Percentiles rank a stretch among this genome's conserved stretches.
Conservation (phyloP, 2,888 invertebrate genomes). For the Belgica antarctica region DNA sequence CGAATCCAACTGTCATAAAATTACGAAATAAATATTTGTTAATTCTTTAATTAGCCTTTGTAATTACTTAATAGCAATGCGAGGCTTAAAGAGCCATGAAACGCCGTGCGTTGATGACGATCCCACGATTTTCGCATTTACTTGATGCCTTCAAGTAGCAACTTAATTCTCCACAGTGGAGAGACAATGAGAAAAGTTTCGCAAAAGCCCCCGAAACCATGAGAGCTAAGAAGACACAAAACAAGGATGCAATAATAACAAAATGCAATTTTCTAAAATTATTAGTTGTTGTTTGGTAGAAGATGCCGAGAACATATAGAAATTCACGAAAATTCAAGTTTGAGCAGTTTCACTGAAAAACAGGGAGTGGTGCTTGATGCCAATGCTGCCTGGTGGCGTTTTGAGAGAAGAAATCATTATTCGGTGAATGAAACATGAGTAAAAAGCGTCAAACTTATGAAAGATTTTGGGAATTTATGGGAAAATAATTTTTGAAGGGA, state of each 20-base stretch:
- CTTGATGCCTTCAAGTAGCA: conserved; percentile 11
- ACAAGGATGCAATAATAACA: too few species aligned
- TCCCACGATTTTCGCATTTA: background rate
- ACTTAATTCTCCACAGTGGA: background rate
- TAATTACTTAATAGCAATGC: too few species aligned
- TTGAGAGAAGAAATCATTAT: background rate
- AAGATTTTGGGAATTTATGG: background rate
- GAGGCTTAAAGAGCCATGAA: background rate
- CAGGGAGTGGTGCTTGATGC: background rate
- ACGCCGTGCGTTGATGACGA: background rate
- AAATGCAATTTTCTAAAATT: conserved; percentile 35
- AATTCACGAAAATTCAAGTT: background rate
- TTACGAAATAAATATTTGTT: background rate
- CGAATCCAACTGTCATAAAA: background rate
- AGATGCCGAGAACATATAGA: background rate
- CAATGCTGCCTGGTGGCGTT: conserved; percentile 14
- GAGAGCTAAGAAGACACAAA: background rate
- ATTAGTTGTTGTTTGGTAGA: conserved; percentile 2
- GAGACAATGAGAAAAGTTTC: too few species aligned
- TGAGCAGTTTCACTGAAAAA: background rate
- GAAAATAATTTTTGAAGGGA: too few species aligned
- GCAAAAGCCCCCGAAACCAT: background rate
- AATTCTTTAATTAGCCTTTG: too few species aligned
- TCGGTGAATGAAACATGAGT: background rate
- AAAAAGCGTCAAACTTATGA: background rate